These are phyloP conservation scores for Tetrax tetrax DNA, from an alignment of 2,113 vertebrate species.

Conservation along the genomic window DNA sequence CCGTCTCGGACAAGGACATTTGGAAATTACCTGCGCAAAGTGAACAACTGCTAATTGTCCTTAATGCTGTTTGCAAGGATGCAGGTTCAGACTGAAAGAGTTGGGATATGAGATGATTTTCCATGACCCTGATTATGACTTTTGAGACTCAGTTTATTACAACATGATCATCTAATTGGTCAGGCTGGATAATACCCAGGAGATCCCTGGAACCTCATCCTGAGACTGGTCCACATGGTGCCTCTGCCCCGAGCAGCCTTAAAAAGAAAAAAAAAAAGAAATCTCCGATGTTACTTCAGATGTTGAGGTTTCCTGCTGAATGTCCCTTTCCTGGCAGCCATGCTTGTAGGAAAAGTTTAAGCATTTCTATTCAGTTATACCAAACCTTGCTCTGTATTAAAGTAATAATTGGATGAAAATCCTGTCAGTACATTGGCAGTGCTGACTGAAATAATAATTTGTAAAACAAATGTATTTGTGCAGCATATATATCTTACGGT, in stretches of 20 bases:
- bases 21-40: background rate
- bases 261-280: background rate
- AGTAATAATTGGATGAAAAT: slow-evolving; percentile 4
- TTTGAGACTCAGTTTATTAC: background rate
- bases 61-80: background rate
- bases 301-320: background rate
- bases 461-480: background rate
- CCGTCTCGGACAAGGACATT: background rate
- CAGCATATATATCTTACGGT: background rate
- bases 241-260: background rate
- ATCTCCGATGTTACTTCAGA: background rate
- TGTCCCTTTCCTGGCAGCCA: background rate
- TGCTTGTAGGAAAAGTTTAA: background rate
- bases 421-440: background rate
- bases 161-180: background rate
- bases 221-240: background rate
- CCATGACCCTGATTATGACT: background rate
- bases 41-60: background rate
- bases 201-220: background rate
- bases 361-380: background rate
- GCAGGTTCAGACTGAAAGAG: background rate
- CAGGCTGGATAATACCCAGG: background rate
- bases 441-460: background rate
- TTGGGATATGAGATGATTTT: background rate
- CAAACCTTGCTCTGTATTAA: background rate